Conservation (phyloP, 2,797 vertebrate species). For the Sebastes oblongus region DNA sequence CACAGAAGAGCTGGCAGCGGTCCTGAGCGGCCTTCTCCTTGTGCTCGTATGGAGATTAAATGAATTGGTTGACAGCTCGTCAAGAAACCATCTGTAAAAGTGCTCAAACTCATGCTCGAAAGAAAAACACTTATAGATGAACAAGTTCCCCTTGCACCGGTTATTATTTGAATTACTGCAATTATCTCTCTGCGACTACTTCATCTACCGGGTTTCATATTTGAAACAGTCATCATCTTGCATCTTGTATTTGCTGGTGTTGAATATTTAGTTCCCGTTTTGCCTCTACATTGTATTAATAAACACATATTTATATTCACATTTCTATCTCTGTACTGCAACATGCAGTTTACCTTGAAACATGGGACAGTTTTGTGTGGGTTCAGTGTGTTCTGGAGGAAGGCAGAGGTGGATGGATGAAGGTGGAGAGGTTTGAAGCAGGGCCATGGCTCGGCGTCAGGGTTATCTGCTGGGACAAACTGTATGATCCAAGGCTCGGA, state of each 20-base stretch:
- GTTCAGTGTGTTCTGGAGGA: slow-evolving; percentile 8
- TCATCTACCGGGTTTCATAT: background rate
- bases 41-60: slow-evolving; percentile 33
- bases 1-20: slow-evolving; percentile 43
- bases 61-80: slow-evolving; percentile 31
- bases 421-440: background rate
- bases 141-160: background rate
- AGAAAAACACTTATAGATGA: slow-evolving; percentile 5
- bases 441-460: slow-evolving; percentile 5
- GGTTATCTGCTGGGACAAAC: slow-evolving; percentile 37
- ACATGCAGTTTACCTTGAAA: slow-evolving; percentile 2
- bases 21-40: slow-evolving; percentile 66
- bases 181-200: slow-evolving; percentile 4
- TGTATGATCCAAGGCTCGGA: slow-evolving; percentile 25
- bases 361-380: background rate
- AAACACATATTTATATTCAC: background rate
- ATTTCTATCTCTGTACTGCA: background rate
- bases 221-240: background rate
- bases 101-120: background rate
- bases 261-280: background rate
- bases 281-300: background rate
- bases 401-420: slow-evolving; percentile 14
- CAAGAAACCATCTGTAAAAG: slow-evolving; percentile 36
- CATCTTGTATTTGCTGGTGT: background rate
- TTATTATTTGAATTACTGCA: slow-evolving; percentile 25